Percentiles rank a stretch among this genome's conserved stretches.
These are phyloP conservation scores for Drosophila funebris DNA, from an alignment of 1,140 invertebrate genomes.

Conservation along the genomic window DNA sequence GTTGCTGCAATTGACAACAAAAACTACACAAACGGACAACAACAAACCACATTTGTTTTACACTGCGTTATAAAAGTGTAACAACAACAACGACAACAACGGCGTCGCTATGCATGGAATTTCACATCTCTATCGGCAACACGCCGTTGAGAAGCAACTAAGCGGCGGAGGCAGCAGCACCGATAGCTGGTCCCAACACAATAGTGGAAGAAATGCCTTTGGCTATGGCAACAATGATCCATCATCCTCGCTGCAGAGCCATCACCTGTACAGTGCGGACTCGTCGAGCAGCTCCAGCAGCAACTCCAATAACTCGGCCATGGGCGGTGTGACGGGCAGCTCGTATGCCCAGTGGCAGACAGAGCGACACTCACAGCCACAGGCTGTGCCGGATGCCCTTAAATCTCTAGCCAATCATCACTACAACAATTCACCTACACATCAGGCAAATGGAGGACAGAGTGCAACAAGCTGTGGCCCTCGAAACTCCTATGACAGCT, in stretches of 20 bases:
- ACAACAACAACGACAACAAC: conserved; percentile 15
- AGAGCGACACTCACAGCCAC: conserved; percentile 72
- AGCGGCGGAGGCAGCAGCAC: conserved; percentile 57
- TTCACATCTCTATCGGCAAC: conserved; percentile 82
- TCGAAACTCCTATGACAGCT: conserved; percentile 65
- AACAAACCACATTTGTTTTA: conserved; percentile 35
- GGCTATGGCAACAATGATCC: conserved; percentile 46
- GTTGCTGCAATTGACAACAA: conserved; percentile 27
- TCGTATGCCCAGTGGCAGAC: conserved; percentile 72
- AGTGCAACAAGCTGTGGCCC: conserved; percentile 10
- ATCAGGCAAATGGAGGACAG: conserved; percentile 14
- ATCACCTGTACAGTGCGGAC: conserved; percentile 65
- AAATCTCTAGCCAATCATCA: conserved; percentile 73
- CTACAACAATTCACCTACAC: conserved; percentile 72
- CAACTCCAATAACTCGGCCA: conserved; percentile 50
- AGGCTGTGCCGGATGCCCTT: conserved; percentile 76
- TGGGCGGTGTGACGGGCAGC: conserved; percentile 65
- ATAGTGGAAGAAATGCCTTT: conserved; percentile 35
- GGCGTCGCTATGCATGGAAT: conserved; percentile 76
- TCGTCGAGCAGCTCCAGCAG: conserved; percentile 78
- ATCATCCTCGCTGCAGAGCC: conserved; percentile 44
- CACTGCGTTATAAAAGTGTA: conserved; percentile 69
- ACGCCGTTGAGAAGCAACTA: conserved; percentile 81
- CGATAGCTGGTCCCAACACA: conserved; percentile 72
- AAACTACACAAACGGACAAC: conserved; percentile 20